Percentiles rank a stretch among this genome's conserved stretches.
phyloP scores from a whole-genome alignment of 2,113 vertebrate species.

The Peromyscus leucopus region DNA sequence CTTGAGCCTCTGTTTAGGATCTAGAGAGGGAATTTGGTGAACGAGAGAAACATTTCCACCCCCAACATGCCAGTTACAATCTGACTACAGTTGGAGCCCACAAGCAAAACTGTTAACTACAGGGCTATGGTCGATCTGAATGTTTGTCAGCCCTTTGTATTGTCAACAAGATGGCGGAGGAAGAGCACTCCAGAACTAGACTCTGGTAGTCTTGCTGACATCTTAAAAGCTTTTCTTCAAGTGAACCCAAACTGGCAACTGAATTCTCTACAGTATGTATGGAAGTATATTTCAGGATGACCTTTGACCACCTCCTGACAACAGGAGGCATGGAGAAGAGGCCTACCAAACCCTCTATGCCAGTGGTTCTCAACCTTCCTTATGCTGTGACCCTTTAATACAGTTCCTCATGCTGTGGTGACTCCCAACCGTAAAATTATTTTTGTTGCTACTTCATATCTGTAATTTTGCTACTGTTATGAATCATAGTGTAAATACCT shows the following conservation, averaged over 20 bases:
- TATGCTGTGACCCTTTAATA: neutral
- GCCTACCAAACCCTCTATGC: neutral
- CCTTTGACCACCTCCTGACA: neutral
- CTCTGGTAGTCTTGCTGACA: neutral
- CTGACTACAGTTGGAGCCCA: neutral
- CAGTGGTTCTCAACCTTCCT: neutral
- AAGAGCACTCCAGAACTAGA: neutral
- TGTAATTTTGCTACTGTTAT: neutral
- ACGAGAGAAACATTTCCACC: neutral
- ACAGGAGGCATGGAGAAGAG: neutral
- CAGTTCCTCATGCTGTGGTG: neutral
- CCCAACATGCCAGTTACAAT: neutral
- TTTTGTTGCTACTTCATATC: neutral
- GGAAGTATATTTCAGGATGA: neutral
- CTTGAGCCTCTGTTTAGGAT: neutral
- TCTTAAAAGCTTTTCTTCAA: neutral
- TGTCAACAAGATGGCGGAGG: neutral
- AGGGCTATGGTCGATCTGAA: neutral
- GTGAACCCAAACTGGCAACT: constrained; percentile 14
- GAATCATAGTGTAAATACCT: neutral
- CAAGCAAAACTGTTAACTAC: neutral
- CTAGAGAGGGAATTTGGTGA: neutral
- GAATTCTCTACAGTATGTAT: neutral
- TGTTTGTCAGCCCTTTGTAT: neutral
- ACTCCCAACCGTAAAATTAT: neutral